These are phyloP conservation scores for Euthynnus affinis DNA, from an alignment of 2,797 vertebrate species.

Conservation along the genomic window DNA sequence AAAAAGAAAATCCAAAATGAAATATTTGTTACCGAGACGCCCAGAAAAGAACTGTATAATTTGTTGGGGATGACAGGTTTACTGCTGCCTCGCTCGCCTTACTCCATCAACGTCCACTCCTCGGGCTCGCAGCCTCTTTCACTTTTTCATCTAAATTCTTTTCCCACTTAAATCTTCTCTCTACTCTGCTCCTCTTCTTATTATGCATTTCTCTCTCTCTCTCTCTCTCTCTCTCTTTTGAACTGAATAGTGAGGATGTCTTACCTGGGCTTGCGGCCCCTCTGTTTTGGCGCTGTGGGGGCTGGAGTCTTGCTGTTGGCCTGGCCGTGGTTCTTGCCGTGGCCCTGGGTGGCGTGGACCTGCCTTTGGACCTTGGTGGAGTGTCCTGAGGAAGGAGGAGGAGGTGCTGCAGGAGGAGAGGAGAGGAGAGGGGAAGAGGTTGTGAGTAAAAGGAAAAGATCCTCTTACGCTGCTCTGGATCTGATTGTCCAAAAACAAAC, in stretches of 20 bases:
- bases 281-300: slow-evolving; percentile 79
- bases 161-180: background rate
- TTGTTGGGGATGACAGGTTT: slow-evolving; percentile 38
- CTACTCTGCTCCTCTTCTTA: too few species aligned
- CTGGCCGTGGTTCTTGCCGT: slow-evolving; percentile 61
- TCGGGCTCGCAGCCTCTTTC: background rate
- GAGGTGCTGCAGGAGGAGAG: slow-evolving; percentile 11
- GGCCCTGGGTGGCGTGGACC: slow-evolving; percentile 31
- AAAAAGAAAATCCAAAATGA: slow-evolving; percentile 4
- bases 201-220: too few species aligned
- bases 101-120: slow-evolving; percentile 38
- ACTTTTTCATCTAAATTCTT: background rate
- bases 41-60: slow-evolving; percentile 11
- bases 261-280: slow-evolving; percentile 88
- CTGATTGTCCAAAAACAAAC: background rate
- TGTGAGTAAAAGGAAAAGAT: too few species aligned
- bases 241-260: slow-evolving; percentile 1
- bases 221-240: too few species aligned
- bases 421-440: background rate
- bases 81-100: slow-evolving; percentile 2
- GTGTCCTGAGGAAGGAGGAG: slow-evolving; percentile 29
- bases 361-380: slow-evolving; percentile 48
- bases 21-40: slow-evolving; percentile 11
- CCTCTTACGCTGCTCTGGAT: background rate
- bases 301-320: slow-evolving; percentile 68